A percentile compares a stretch with the other conserved stretches of the same genome.
phyloP scores from a whole-genome alignment of 1,140 invertebrate genomes.

The Glomeris maerens region DNA sequence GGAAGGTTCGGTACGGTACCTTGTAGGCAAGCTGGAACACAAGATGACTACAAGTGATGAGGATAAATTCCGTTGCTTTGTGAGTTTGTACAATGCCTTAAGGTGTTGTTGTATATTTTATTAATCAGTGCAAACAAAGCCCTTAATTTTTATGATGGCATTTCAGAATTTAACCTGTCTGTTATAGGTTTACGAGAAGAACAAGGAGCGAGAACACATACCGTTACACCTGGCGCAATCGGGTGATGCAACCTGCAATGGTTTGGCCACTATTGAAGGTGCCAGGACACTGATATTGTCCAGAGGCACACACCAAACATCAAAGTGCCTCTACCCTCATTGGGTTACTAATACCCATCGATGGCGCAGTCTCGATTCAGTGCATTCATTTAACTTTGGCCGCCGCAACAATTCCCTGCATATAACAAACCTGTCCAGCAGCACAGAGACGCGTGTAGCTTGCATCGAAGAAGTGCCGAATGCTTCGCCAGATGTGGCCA shows the following conservation, averaged over 20 bases:
- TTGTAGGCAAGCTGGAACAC: conserved; percentile 29
- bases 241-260: conserved; percentile 25
- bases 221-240: conserved; percentile 23
- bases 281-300: conserved; percentile 56
- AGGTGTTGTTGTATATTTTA: not conserved
- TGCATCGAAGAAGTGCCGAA: conserved; percentile 8
- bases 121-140: not conserved
- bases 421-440: not conserved
- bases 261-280: conserved; percentile 32
- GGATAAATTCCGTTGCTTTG: conserved; percentile 61
- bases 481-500: conserved; percentile 31
- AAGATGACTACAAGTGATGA: conserved; percentile 37
- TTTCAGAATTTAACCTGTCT: not conserved
- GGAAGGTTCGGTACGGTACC: conserved; percentile 22
- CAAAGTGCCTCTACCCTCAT: conserved; percentile 53
- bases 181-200: conserved; percentile 22
- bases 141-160: not conserved
- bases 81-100: conserved; percentile 37
- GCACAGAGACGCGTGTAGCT: conserved; percentile 1
- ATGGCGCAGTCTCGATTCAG: conserved; percentile 62
- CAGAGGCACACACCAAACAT: conserved; percentile 44
- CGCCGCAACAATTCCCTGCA: conserved; percentile 51
- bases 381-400: conserved; percentile 54
- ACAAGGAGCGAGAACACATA: conserved; percentile 15
- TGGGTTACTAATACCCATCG: conserved; percentile 60